A percentile compares a stretch with the other conserved stretches of the same genome.
Evolutionary conservation across 2,797 vertebrate species (phyloP).

Genomic region (Balearica regulorum): DNA sequence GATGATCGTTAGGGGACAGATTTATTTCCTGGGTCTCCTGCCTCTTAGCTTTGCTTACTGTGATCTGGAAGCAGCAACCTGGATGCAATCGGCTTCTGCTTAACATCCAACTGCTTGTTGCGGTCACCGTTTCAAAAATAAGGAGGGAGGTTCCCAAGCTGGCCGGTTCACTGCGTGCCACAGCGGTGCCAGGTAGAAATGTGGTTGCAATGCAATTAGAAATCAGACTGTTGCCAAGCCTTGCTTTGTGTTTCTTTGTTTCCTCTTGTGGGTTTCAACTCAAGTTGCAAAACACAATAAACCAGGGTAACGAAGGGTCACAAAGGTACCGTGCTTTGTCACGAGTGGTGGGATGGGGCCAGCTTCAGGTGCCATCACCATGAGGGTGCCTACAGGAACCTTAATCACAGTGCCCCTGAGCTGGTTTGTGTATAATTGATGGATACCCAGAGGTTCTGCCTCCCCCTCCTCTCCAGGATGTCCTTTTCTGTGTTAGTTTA

Average conservation of each 20-base stretch:
- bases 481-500: slow-evolving; percentile 56
- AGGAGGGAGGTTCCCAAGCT: background rate
- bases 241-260: slow-evolving; percentile 36
- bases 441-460: background rate
- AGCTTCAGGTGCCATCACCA: background rate
- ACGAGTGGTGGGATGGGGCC: background rate
- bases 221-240: slow-evolving; percentile 9
- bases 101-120: background rate
- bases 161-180: background rate
- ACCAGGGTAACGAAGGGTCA: background rate
- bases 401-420: background rate
- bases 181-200: background rate
- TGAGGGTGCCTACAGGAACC: background rate
- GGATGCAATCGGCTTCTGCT: background rate
- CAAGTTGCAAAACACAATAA: slow-evolving; percentile 27
- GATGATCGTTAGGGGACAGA: fast-evolving
- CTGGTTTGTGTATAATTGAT: slow-evolving; percentile 46
- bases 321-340: background rate
- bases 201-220: background rate
- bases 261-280: slow-evolving; percentile 26
- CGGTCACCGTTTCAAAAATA: background rate
- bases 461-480: background rate
- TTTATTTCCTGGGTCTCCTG: background rate
- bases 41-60: background rate
- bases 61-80: background rate